Base-by-base conservation (phyloP, 1,140 invertebrate species). In the Anastatus disparis region DNA sequence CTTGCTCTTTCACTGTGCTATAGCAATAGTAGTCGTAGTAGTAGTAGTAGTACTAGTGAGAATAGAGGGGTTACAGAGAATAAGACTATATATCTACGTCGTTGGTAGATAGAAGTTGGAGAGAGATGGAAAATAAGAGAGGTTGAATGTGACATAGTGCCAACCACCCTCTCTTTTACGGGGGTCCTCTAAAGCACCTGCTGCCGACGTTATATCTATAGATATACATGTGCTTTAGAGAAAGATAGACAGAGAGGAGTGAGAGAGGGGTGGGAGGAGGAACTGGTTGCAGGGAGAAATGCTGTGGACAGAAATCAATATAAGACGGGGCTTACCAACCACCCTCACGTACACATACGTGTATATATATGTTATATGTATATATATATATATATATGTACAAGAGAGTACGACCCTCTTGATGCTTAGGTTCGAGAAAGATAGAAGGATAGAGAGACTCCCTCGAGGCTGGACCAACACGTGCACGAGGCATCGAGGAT, bases 281-380 rank as follows among this genome's bases (percentile, higher is more conserved):
- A 69, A 40, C 52, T 31, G 44, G 15, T n/a, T 15, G 27, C 31
- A 55, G 70, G 72, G 63, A 62, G 64, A 70, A n/a, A 72, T 80
- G 81, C 74, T 79, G 78, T 82, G 83, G 84, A 85, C 84, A 85
- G 84, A 85, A 85, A 86, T 86, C 84, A 85, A 86, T 86, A 86
- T 85, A 85, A 85, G 82, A 85, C 82, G 61, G 29, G 69, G 78
- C 80, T 79, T 76, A n/a, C n/a, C n/a, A n/a, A n/a, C n/a, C n/a
- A n/a, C n/a, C n/a, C n/a, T n/a, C 74, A 83, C 79, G 78, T 82
- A 81, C 75, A 76, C 75, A 61, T 74, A 61, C 27, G n/a, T 44
- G 26, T 44, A 24, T 29, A 29, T 53, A 53, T 26, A n/a, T 46
- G 15, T 15, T 15, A 20, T n/a, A 20, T 46, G 70, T 70, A 64